phyloP scores from a whole-genome alignment of 2,797 vertebrate genomes.

The Enteromius unitaeniatus region DNA sequence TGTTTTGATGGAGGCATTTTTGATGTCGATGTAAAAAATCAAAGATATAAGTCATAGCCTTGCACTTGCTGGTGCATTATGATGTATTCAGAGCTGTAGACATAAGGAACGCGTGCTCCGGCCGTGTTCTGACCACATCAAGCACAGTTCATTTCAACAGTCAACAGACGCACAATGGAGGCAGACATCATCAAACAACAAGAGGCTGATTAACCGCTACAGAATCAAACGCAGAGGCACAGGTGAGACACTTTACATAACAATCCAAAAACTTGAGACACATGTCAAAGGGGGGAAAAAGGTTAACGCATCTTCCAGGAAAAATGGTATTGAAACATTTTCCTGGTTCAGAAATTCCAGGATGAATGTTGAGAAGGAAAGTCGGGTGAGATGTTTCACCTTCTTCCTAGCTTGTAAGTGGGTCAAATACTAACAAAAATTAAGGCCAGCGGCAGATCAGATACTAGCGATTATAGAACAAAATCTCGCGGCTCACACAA shows the following conservation, averaged over 20 bases:
- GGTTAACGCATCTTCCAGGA: background rate
- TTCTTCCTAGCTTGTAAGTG: slow-evolving; percentile 27
- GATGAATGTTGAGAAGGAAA: slow-evolving; percentile 21
- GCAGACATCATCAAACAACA: slow-evolving; percentile 63
- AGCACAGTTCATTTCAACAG: slow-evolving; percentile 73
- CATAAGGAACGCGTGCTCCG: slow-evolving; percentile 65
- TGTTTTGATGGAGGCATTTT: slow-evolving; percentile 40
- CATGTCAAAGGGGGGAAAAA: background rate
- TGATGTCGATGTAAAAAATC: slow-evolving; percentile 27
- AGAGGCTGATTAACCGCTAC: slow-evolving; percentile 64
- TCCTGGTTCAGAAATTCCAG: background rate
- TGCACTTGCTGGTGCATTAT: slow-evolving; percentile 21
- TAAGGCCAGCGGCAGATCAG: slow-evolving; percentile 45
- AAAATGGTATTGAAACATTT: background rate
- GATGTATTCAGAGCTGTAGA: slow-evolving; percentile 53
- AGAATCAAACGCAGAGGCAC: slow-evolving; percentile 60
- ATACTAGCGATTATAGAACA: slow-evolving; percentile 48
- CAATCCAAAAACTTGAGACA: slow-evolving; percentile 39
- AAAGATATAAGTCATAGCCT: slow-evolving; percentile 33
- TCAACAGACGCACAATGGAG: slow-evolving; percentile 72
- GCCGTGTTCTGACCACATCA: slow-evolving; percentile 76
- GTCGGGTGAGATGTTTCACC: background rate
- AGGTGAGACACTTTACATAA: slow-evolving; percentile 54
- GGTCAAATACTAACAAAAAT: slow-evolving; percentile 51
- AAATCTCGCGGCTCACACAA: slow-evolving; percentile 47